Percentiles rank a stretch among this genome's conserved stretches.
Conservation (phyloP, 1,140 invertebrate genomes). For the Conopomorpha cramerella region DNA sequence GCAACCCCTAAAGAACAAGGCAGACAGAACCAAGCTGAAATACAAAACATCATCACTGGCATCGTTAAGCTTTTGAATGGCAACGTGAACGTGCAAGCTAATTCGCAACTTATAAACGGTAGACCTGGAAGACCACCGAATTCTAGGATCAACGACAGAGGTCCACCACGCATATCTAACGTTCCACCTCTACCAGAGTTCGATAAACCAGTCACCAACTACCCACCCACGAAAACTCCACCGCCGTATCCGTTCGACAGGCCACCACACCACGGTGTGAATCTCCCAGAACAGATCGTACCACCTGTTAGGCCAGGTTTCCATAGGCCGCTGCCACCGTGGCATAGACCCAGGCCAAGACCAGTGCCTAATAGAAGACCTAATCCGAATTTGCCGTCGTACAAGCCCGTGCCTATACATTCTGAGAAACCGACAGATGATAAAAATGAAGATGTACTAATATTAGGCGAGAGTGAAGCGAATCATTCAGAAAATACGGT, state of each 20-base stretch:
- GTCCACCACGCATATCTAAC: slow-evolving; percentile 81
- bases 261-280: slow-evolving; percentile 68
- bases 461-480: slow-evolving; percentile 30
- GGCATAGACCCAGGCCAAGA: slow-evolving; percentile 63
- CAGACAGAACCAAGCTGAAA: slow-evolving; percentile 74
- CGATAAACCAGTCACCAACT: slow-evolving; percentile 59
- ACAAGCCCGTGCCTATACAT: slow-evolving; percentile 37
- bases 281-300: slow-evolving; percentile 75
- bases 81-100: slow-evolving; percentile 81
- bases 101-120: slow-evolving; percentile 62
- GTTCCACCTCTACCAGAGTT: slow-evolving; percentile 72
- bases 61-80: slow-evolving; percentile 88
- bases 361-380: slow-evolving; percentile 43
- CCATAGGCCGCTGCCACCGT: slow-evolving; percentile 63
- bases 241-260: slow-evolving; percentile 74
- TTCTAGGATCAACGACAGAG: slow-evolving; percentile 85
- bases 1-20: slow-evolving; percentile 38
- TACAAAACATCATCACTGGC: slow-evolving; percentile 89
- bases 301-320: slow-evolving; percentile 67
- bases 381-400: slow-evolving; percentile 44
- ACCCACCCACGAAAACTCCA: slow-evolving; percentile 55
- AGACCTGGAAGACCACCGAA: slow-evolving; percentile 63
- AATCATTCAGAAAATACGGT: slow-evolving; percentile 34
- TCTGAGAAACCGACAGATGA: slow-evolving; percentile 13
- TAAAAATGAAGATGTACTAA: slow-evolving; percentile 19